These are phyloP conservation scores for Cuniculus paca DNA, from an alignment of 2,797 vertebrate genomes.

Conservation along the genomic window DNA sequence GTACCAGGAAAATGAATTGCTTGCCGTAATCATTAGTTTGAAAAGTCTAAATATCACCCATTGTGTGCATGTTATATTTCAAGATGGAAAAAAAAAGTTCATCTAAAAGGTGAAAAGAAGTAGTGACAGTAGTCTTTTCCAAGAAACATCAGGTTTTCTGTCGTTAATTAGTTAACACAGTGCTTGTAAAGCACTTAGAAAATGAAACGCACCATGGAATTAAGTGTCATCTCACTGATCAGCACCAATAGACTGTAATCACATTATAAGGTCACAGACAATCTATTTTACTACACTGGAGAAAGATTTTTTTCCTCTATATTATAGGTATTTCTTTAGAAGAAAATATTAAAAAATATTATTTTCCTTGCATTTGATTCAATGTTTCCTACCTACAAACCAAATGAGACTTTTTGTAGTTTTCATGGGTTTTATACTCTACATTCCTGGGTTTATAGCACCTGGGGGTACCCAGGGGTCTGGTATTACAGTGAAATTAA, in stretches of 20 bases:
- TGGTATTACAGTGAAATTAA: not conserved
- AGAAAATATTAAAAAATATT: constrained; percentile 39
- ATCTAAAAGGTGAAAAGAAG: constrained; percentile 61
- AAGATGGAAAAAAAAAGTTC: constrained; percentile 48
- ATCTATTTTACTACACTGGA: constrained; percentile 50
- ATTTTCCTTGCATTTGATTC: constrained; percentile 11
- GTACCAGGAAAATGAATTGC: constrained; percentile 61
- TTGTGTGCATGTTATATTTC: constrained; percentile 61
- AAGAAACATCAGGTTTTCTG: constrained; percentile 71
- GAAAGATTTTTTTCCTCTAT: not conserved
- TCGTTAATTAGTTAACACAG: constrained; percentile 77
- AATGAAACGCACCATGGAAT: constrained; percentile 70
- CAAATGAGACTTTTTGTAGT: not conserved
- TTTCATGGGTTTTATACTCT: constrained; percentile 25
- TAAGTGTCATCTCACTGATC: constrained; percentile 57
- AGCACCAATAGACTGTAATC: constrained; percentile 70
- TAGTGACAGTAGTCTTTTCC: constrained; percentile 57
- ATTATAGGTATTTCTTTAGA: constrained; percentile 38
- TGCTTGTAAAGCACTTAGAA: constrained; percentile 72
- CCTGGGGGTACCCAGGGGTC: not conserved
- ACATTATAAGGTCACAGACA: constrained; percentile 68
- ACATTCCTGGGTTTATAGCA: not conserved
- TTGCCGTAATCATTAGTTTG: constrained; percentile 70
- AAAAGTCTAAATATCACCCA: constrained; percentile 78
- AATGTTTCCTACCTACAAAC: constrained; percentile 26